Percentiles rank a stretch among this genome's conserved stretches.
phyloP scores from a whole-genome alignment of 1,140 invertebrate species.

The Aphaenogaster ashmeadi region DNA sequence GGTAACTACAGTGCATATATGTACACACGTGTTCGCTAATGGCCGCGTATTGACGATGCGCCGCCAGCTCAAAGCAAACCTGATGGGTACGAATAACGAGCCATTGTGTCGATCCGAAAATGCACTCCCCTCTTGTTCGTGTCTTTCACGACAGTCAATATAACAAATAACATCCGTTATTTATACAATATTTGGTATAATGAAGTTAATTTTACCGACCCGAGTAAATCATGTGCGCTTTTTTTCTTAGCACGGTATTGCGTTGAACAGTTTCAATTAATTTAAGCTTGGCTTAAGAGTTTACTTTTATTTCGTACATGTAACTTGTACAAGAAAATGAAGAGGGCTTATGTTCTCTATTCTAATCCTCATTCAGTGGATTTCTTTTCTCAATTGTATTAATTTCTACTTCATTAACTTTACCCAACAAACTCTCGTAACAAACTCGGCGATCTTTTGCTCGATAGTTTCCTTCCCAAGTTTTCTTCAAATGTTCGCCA shows the following conservation, averaged over 20 bases:
- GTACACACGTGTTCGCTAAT: slow-evolving; percentile 74
- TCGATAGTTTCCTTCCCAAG: background rate
- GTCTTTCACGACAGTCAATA: slow-evolving; percentile 23
- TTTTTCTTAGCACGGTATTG: background rate
- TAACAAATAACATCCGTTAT: slow-evolving; percentile 37
- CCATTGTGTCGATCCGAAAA: slow-evolving; percentile 68
- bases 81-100: slow-evolving; percentile 70
- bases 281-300: background rate
- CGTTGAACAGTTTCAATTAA: background rate
- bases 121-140: background rate
- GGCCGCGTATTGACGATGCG: slow-evolving; percentile 61
- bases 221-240: background rate
- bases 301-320: background rate
- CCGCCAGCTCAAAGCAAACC: slow-evolving; percentile 52
- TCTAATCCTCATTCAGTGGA: background rate
- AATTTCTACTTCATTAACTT: slow-evolving; percentile 14
- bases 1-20: slow-evolving; percentile 61
- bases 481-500: slow-evolving; percentile 30
- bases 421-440: background rate
- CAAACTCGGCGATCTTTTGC: background rate
- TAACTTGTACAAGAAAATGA: background rate
- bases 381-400: background rate
- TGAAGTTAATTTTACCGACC: slow-evolving; percentile 27
- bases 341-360: background rate
- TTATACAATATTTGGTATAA: slow-evolving; percentile 23